phyloP scores from a whole-genome alignment of 1,140 invertebrate species.

The Hyles vespertilio region DNA sequence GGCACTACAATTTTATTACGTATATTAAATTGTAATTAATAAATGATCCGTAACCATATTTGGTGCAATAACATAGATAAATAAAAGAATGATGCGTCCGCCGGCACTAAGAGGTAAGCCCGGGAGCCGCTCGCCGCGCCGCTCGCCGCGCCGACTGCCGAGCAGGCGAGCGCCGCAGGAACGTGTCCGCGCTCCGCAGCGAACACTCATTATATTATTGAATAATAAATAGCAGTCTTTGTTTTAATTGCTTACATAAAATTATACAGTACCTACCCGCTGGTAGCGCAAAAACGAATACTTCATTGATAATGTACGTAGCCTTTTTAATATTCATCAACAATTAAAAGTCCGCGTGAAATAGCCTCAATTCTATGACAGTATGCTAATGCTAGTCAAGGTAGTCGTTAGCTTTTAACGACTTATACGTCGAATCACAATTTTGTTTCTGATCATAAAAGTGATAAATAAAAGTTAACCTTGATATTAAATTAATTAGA shows the following conservation, averaged over 20 bases:
- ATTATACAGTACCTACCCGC: conserved; percentile 25
- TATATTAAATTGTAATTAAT: conserved; percentile 55
- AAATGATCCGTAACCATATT: conserved; percentile 46
- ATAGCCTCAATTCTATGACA: conserved; percentile 32
- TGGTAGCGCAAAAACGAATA: conserved; percentile 24
- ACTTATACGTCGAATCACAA: conserved; percentile 21
- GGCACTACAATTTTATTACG: conserved; percentile 39
- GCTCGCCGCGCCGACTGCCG: not conserved
- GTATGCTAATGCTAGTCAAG: conserved; percentile 28
- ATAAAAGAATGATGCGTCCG: conserved; percentile 42
- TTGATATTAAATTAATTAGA: conserved; percentile 14
- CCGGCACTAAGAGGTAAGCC: conserved; percentile 2
- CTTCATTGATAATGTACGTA: conserved; percentile 36
- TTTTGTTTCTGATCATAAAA: conserved; percentile 19
- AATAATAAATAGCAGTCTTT: conserved; percentile 30
- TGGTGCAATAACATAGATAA: conserved; percentile 33
- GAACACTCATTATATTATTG: conserved; percentile 30
- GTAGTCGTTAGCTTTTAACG: conserved; percentile 28
- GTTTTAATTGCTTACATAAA: conserved; percentile 40
- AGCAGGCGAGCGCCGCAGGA: not conserved
- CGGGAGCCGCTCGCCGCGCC: not conserved
- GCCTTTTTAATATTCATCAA: conserved; percentile 43
- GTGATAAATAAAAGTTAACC: conserved; percentile 16
- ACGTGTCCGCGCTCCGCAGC: conserved; percentile 1
- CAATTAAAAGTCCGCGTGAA: conserved; percentile 34